Evolutionary conservation across 2,113 vertebrate genomes (phyloP).

Genomic region (Sinocyclocheilus anshuiensis): DNA sequence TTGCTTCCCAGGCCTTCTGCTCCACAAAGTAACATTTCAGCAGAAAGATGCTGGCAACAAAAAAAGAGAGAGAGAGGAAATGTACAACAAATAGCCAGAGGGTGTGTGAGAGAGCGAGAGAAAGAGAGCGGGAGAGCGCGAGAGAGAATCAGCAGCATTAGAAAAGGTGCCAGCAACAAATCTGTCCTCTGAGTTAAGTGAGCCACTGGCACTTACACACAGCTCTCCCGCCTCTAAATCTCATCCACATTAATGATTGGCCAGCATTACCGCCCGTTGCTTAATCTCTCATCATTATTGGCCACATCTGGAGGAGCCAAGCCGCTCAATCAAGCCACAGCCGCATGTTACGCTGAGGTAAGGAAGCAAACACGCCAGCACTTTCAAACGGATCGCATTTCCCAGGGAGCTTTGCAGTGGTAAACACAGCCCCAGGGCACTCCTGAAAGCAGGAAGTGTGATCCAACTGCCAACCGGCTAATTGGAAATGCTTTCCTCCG

Average conservation of each 20-base stretch:
- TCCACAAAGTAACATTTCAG: conserved; percentile 37
- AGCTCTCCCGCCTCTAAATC: conserved; percentile 65
- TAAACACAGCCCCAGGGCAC: conserved; percentile 49
- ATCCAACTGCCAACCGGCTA: conserved; percentile 43
- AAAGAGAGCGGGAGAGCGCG: conserved; percentile 57
- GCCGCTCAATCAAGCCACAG: conserved; percentile 50
- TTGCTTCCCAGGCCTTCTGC: conserved; percentile 33
- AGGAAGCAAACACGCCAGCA: conserved; percentile 63
- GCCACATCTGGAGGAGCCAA: conserved; percentile 63
- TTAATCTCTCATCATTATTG: conserved; percentile 70
- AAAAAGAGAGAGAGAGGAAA: conserved; percentile 61
- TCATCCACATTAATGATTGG: conserved; percentile 59
- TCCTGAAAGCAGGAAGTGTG: conserved; percentile 37
- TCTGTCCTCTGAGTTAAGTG: conserved; percentile 49
- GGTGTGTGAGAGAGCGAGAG: conserved; percentile 59
- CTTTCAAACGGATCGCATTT: conserved; percentile 58
- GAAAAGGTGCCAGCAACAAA: conserved; percentile 47
- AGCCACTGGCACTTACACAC: conserved; percentile 57
- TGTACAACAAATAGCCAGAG: conserved; percentile 67
- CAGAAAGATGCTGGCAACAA: conserved; percentile 41
- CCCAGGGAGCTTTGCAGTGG: conserved; percentile 54
- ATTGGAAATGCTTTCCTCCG: conserved; percentile 51
- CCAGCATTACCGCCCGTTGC: conserved; percentile 59
- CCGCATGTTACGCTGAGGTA: conserved; percentile 59
- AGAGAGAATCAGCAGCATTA: conserved; percentile 40